Conservation (phyloP, 2,113 vertebrate species). For the Spizaetus ornatus region DNA sequence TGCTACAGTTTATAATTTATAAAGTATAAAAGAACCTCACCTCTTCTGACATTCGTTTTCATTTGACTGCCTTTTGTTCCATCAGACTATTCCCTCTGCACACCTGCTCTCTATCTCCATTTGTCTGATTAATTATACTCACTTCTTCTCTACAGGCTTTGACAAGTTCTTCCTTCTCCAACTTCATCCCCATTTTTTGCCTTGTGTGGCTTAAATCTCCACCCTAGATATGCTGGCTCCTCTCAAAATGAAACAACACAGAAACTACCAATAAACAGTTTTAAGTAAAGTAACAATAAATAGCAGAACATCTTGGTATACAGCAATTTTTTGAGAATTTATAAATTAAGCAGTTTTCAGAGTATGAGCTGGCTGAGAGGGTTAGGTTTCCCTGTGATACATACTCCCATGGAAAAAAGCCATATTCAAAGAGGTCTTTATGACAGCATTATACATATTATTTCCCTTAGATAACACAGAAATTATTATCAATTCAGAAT, state of each 20-base stretch:
- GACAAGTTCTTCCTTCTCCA: conserved; percentile 18
- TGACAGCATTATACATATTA: background rate
- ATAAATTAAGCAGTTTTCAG: background rate
- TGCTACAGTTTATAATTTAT: background rate
- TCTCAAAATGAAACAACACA: background rate
- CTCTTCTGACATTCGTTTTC: conserved; percentile 1
- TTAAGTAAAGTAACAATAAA: background rate
- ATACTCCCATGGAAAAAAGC: background rate
- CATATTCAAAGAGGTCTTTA: background rate
- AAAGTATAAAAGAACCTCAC: background rate
- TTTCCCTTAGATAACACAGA: background rate
- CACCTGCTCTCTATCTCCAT: conserved; percentile 28
- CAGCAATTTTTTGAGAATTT: background rate
- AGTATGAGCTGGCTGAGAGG: background rate
- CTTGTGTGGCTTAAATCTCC: background rate
- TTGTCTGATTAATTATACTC: conserved; percentile 53
- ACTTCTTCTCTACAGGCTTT: background rate
- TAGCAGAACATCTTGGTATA: background rate
- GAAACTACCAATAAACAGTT: background rate
- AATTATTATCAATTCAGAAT: background rate
- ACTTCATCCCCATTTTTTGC: background rate
- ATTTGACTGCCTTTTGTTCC: background rate
- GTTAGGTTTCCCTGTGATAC: background rate
- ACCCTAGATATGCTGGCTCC: background rate
- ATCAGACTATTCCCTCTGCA: background rate